Percentiles rank a stretch among this genome's conserved stretches.
Conservation (phyloP, 2,797 vertebrate genomes). For the Platyrinchus mystaceus region DNA sequence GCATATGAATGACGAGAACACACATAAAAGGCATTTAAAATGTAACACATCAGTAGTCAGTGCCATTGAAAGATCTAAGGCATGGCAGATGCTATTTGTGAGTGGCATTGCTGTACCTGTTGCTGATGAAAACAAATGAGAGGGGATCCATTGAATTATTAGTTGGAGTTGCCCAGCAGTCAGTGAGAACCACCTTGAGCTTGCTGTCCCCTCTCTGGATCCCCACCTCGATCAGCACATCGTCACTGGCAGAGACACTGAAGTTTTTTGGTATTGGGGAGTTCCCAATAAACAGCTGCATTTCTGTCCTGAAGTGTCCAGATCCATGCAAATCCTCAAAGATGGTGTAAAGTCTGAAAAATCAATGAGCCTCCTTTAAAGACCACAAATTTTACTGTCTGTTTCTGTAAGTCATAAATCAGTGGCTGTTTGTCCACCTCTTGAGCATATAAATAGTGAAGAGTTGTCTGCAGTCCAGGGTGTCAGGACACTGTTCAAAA, state of each 20-base stretch:
- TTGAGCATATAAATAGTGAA: accelerated
- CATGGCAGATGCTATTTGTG: not conserved
- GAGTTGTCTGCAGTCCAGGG: not conserved
- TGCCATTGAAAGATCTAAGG: not conserved
- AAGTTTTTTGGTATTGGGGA: constrained; percentile 81
- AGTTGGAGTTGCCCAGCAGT: constrained; percentile 89
- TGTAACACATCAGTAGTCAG: not conserved
- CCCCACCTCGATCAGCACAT: constrained; percentile 83
- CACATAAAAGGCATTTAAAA: not conserved
- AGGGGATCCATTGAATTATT: constrained; percentile 61
- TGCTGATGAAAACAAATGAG: constrained; percentile 79
- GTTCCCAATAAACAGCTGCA: constrained; percentile 83
- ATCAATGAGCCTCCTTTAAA: not conserved
- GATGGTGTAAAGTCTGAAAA: constrained; percentile 78
- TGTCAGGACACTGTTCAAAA: not conserved
- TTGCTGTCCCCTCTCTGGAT: constrained; percentile 78
- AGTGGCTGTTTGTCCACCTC: not conserved
- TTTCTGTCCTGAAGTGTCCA: constrained; percentile 81
- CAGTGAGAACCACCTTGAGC: constrained; percentile 84
- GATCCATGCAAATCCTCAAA: constrained; percentile 78
- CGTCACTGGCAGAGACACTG: constrained; percentile 79
- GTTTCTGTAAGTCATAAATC: not conserved
- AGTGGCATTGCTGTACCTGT: constrained; percentile 76
- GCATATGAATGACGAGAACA: not conserved
- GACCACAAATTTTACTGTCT: not conserved